phyloP scores from a whole-genome alignment of 2,888 invertebrate genomes.

The Amphipyra tragopoginis region DNA sequence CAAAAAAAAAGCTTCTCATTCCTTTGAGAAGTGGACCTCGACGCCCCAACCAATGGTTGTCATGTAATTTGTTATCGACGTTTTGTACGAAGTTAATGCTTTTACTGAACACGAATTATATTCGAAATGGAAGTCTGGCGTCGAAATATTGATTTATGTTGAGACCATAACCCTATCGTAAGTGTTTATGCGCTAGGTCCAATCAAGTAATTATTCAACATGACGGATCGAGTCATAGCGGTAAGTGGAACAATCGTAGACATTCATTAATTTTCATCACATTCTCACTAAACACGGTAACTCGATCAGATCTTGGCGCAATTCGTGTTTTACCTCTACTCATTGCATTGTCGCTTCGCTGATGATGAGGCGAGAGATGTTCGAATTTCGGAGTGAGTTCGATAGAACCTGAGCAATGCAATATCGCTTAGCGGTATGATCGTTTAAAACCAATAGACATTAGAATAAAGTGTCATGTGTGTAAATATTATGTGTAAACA shows the following conservation, averaged over 20 bases:
- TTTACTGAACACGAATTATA: slow-evolving; percentile 56
- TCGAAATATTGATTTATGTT: slow-evolving; percentile 23
- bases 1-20: no score
- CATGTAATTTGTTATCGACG: slow-evolving; percentile 70
- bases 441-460: background rate
- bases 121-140: slow-evolving; percentile 55
- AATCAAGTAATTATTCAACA: slow-evolving; percentile 48
- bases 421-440: background rate
- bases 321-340: slow-evolving; percentile 53
- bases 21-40: background rate
- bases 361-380: slow-evolving; percentile 54
- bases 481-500: no score
- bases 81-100: slow-evolving; percentile 54
- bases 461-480: no score
- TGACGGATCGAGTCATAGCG: slow-evolving; percentile 82
- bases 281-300: slow-evolving; percentile 60
- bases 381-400: slow-evolving; percentile 51
- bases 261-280: slow-evolving; percentile 41
- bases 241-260: slow-evolving; percentile 67
- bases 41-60: slow-evolving; percentile 82
- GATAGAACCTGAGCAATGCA: background rate
- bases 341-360: slow-evolving; percentile 52
- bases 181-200: slow-evolving; percentile 1
- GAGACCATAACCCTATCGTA: background rate
- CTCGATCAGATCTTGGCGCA: slow-evolving; percentile 56